Percentiles rank a stretch among this genome's conserved stretches.
Evolutionary conservation across 2,797 vertebrate species (phyloP).

Genomic region (Octomys mimax): DNA sequence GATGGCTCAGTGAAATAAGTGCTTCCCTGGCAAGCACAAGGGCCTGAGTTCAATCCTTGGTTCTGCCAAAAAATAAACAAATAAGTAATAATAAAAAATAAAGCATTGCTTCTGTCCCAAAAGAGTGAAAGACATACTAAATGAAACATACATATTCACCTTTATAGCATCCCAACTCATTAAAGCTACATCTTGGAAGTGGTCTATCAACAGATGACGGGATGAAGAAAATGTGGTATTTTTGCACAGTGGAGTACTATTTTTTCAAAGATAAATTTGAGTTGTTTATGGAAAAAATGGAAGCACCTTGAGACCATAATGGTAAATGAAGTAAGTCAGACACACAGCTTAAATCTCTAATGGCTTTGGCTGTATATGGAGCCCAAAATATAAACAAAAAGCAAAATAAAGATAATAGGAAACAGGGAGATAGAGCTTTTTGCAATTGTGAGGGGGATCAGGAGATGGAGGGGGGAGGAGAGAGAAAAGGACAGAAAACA

Average conservation of each 20-base stretch:
- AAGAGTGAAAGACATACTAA: neutral
- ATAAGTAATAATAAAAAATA: no score
- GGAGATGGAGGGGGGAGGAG: neutral
- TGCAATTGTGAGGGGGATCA: neutral
- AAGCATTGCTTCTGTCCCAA: neutral
- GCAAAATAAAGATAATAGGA: neutral
- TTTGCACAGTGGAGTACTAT: neutral
- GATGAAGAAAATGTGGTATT: neutral
- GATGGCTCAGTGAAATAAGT: no score
- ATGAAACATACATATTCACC: neutral
- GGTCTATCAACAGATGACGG: neutral
- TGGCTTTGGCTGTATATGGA: neutral
- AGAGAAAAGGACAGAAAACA: neutral
- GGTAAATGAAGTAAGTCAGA: neutral
- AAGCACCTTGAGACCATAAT: neutral
- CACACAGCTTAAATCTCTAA: neutral
- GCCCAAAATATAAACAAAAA: neutral
- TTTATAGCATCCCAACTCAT: neutral
- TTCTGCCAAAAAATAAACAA: no score
- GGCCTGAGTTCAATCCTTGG: no score
- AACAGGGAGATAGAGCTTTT: neutral
- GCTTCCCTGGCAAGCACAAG: no score
- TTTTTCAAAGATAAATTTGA: neutral
- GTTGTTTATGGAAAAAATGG: neutral
- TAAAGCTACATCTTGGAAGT: neutral